Evolutionary conservation across 2,888 invertebrate species (phyloP), one percentile per base, ranked within the genome.

Genomic region (Mellilla xanthometata): DNA sequence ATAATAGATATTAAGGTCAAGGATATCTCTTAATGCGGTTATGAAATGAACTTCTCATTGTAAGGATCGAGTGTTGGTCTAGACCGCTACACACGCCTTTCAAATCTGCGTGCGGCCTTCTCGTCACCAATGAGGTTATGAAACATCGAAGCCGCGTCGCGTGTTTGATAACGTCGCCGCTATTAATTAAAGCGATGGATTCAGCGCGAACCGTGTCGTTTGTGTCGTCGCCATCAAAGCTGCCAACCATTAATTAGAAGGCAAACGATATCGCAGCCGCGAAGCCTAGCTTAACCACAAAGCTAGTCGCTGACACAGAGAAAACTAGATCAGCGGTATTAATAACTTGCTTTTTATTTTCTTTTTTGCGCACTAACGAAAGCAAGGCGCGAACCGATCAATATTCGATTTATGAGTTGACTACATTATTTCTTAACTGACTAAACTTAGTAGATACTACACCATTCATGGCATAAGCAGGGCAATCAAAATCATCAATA

Each of bases 401-500:
- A 24, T n/a, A 27, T 9, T 22, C 22, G 13, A 34, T 7, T 22
- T 11, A 13, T 22, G 11, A 31, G 47, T 36, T 42, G 33, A 26
- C 31, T 33, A 44, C 31, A 40, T 28, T 12, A n/a, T n/a, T n/a
- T n/a, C n/a, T 19, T 19, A 5, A 6, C 15, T 5, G 3, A 19
- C 15, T 5, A 33, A 30, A 13, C 19, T 6, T 23, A 38, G 10
- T 44, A 49, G 48, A 49, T 39, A 35, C 40, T 36, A 51, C 52
- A 39, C 43, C 44, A 51, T 54, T 55, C 52, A 52, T 39, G 39
- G 43, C 39, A 58, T 54, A 58, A 48, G 47, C 36, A 43, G 36
- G 46, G 56, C 48, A 56, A 65, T 72, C 72, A 68, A 70, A 67
- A 58, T 60, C 57, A 61, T 51, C 67, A 67, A 68, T 69, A 71